A percentile compares a stretch with the other conserved stretches of the same genome.
Evolutionary conservation across 2,113 vertebrate genomes (phyloP).

Genomic region (Laticauda colubrina): DNA sequence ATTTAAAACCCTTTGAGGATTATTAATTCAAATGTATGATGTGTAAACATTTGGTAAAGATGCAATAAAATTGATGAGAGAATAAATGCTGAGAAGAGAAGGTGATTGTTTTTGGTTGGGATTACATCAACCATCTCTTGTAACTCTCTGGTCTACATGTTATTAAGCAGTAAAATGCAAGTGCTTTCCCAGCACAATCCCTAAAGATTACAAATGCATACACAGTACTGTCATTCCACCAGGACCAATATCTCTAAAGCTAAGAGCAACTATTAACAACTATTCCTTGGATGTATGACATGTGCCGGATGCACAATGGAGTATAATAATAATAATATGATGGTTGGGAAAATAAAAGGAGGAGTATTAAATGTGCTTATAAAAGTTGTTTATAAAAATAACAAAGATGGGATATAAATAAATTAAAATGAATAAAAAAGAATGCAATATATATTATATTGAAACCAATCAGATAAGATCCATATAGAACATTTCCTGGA

Average conservation of each 20-base stretch:
- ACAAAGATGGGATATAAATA: neutral
- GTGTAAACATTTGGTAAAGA: neutral
- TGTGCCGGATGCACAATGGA: neutral
- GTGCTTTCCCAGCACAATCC: neutral
- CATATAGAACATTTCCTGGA: neutral
- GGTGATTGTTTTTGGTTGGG: neutral
- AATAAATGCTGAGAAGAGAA: neutral
- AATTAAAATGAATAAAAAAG: neutral
- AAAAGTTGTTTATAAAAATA: neutral
- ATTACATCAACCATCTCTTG: neutral
- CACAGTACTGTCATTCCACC: neutral
- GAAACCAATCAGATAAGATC: neutral
- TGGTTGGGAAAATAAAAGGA: neutral
- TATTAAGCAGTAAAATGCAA: neutral
- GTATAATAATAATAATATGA: neutral
- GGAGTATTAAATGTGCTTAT: neutral
- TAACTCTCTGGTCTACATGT: neutral
- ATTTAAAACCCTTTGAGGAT: neutral
- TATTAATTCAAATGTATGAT: neutral
- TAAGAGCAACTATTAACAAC: neutral
- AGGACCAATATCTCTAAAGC: neutral
- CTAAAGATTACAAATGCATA: neutral
- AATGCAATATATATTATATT: neutral
- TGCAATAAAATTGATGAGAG: neutral
- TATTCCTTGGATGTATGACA: neutral